These are phyloP conservation scores for Typhlomys cinereus DNA, from an alignment of 2,113 vertebrate species.

Conservation along the genomic window DNA sequence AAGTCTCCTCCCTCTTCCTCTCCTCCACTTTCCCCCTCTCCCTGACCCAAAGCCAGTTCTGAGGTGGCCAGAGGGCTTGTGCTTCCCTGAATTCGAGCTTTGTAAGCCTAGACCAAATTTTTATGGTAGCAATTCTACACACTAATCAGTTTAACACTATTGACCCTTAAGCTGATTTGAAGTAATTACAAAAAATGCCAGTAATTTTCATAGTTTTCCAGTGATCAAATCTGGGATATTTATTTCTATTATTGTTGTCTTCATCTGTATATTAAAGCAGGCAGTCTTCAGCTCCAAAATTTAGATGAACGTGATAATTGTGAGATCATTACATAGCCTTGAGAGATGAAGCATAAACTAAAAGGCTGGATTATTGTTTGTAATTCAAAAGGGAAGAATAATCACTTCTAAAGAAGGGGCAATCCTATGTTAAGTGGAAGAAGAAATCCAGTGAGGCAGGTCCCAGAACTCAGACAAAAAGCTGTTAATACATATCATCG, in stretches of 20 bases:
- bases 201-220: constrained; percentile 6
- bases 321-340: constrained; percentile 40
- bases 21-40: not conserved
- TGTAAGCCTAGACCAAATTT: not conserved
- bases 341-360: not conserved
- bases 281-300: constrained; percentile 49
- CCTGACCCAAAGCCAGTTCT: not conserved
- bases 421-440: constrained; percentile 2
- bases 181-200: constrained; percentile 30
- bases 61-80: not conserved
- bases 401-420: constrained; percentile 11
- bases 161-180: constrained; percentile 14
- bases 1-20: not conserved
- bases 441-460: constrained; percentile 54
- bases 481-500: constrained; percentile 46
- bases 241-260: constrained; percentile 13
- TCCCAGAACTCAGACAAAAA: constrained; percentile 52
- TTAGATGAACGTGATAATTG: constrained; percentile 36
- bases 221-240: constrained; percentile 15
- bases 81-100: not conserved
- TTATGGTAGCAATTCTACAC: not conserved
- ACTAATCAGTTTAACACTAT: not conserved
- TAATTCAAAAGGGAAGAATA: constrained; percentile 29
- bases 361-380: constrained; percentile 33
- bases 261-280: constrained; percentile 33